Base-by-base conservation (phyloP, 2,797 vertebrate genomes). In the Sphenopsis melanotis region DNA sequence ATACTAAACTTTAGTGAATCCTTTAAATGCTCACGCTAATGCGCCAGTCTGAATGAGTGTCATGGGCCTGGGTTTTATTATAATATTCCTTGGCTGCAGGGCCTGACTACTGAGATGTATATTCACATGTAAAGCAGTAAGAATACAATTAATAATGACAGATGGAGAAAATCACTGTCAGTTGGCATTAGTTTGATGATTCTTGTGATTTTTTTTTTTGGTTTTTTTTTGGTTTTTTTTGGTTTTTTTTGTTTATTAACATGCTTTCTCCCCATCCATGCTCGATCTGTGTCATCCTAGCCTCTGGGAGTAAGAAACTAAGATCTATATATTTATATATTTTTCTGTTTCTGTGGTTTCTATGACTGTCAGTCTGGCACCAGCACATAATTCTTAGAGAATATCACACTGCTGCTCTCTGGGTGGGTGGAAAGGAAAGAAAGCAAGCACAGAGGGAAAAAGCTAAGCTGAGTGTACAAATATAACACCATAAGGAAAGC, bases 271-370 rank as follows among this genome's bases (percentile, higher is more conserved):
- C 24, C 15, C 10, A 52, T 83, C 56, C 1, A 0, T 57, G 49
- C 34, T 83, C 30, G 39, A 83, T 39, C n/a, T 91, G 22, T 89
- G 75, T 83, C 82, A 64, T 74, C 44, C 23, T 41, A 64, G 36
- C 34, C 69, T 78, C 39, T 78, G n/a, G n/a, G 37, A 87, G n/a
- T 24, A 83, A 36, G 36, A 71, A 93, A 94, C 84, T n/a, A 87
- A 74, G 52, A 53, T 76, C 44, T 52, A 72, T 22, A 15, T 39
- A 23, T 71, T 83, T 52, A 72, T 22, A 15, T 39, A 23, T 71
- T 83, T 94, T 87, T 81, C 37, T 91, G 57, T 46, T 86, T 89
- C 65, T 91, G 61, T 68, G 82, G 69, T 93, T 95, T 87, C 59
- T 61, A 18, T 68, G 47, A 11, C 61, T 94, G 76, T 83, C 76